Conservation (phyloP, 2,113 vertebrate genomes). For the Zapus hudsonius region DNA sequence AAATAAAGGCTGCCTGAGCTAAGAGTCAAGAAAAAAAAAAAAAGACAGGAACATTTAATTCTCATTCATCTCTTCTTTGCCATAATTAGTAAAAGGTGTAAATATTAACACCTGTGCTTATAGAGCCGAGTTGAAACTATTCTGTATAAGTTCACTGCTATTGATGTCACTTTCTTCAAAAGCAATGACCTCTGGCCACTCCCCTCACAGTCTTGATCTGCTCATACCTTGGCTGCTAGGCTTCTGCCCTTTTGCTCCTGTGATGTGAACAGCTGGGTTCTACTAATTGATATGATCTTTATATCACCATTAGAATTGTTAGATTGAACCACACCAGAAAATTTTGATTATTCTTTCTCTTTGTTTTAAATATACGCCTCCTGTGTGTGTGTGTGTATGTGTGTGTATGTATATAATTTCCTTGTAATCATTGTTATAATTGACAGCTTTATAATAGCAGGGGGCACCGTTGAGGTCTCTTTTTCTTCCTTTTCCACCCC, state of each 20-base stretch:
- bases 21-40: no score
- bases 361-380: constrained; percentile 45
- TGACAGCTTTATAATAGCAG: constrained; percentile 87
- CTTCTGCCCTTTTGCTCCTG: constrained; percentile 51
- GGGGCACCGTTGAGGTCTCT: constrained; percentile 86
- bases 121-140: constrained; percentile 80
- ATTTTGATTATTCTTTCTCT: constrained; percentile 28
- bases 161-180: constrained; percentile 74
- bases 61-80: constrained; percentile 85
- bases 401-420: no score
- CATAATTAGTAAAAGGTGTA: constrained; percentile 86
- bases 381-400: no score
- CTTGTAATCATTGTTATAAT: constrained; percentile 84
- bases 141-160: constrained; percentile 80
- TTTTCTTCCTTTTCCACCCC: constrained; percentile 83
- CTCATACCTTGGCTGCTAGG: constrained; percentile 73
- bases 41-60: constrained; percentile 82
- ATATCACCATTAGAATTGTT: constrained; percentile 26
- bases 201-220: constrained; percentile 73
- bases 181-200: constrained; percentile 73
- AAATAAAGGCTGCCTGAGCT: no score
- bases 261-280: constrained; percentile 31
- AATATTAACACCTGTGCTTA: constrained; percentile 86
- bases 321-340: constrained; percentile 30
- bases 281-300: constrained; percentile 48